phyloP scores from a whole-genome alignment of 2,113 vertebrate genomes.

The Chaenogobius annularis region DNA sequence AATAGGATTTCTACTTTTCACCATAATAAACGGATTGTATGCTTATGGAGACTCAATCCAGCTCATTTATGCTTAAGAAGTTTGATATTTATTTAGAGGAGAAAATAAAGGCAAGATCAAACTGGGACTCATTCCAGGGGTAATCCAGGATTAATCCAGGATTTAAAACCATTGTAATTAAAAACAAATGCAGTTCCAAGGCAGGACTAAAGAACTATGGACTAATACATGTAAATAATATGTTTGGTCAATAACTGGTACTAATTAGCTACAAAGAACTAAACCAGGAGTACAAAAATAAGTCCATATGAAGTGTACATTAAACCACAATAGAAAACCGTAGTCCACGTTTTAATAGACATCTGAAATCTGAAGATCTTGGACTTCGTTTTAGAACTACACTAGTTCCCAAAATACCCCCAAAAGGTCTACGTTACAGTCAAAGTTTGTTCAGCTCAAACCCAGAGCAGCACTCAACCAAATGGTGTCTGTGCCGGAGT shows the following conservation, averaged over 20 bases:
- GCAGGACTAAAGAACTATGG: background rate
- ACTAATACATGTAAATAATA: background rate
- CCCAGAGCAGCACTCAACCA: background rate
- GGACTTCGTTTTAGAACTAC: background rate
- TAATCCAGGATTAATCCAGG: background rate
- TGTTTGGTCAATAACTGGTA: background rate
- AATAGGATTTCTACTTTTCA: conserved; percentile 8
- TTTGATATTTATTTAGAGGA: background rate
- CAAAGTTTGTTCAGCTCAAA: background rate
- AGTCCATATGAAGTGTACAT: background rate
- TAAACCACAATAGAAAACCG: no score
- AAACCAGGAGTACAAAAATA: background rate
- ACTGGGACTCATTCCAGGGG: background rate
- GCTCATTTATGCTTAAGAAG: background rate
- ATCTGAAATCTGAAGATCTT: no score
- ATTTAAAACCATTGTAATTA: background rate
- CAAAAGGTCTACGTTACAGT: background rate
- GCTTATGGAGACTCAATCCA: background rate
- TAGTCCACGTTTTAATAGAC: no score
- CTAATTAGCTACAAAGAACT: background rate
- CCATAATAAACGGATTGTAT: background rate
- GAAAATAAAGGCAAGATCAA: background rate
- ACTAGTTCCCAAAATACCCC: background rate
- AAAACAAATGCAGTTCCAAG: background rate
- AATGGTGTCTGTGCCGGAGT: background rate